Conservation (phyloP, 2,888 invertebrate genomes). For the Tenodera sinensis region DNA sequence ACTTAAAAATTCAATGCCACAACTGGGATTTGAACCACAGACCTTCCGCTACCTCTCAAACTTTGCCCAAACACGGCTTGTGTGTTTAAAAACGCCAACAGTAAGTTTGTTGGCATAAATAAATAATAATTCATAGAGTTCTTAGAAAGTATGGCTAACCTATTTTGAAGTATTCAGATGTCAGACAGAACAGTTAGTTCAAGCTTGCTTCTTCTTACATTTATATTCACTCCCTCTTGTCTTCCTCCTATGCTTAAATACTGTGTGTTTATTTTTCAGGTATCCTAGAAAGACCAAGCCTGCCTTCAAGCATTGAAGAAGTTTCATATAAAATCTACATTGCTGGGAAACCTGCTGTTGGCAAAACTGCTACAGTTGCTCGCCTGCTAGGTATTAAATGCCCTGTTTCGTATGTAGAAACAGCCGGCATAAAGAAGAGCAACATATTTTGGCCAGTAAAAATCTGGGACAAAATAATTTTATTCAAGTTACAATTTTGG, state of each 20-base stretch:
- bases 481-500: slow-evolving; percentile 56
- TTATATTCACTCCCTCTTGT: not conserved
- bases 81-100: no score
- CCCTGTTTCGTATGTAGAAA: slow-evolving; percentile 44
- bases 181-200: not conserved
- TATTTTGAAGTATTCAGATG: no score
- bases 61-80: no score
- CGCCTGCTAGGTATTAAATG: slow-evolving; percentile 48
- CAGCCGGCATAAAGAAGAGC: slow-evolving; percentile 52
- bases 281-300: slow-evolving; percentile 50
- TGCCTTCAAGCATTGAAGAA: slow-evolving; percentile 50
- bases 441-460: slow-evolving; percentile 56
- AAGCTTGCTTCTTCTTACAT: not conserved
- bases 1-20: no score
- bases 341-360: slow-evolving; percentile 52
- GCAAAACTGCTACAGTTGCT: slow-evolving; percentile 52
- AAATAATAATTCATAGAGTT: no score
- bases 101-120: no score
- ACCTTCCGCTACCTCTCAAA: no score
- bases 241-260: not conserved
- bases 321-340: slow-evolving; percentile 55
- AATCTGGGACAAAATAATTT: slow-evolving; percentile 51
- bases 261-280: slow-evolving; percentile 39
- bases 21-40: no score
- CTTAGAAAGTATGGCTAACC: no score